phyloP scores from a whole-genome alignment of 2,113 vertebrate genomes.

The Strix uralensis region DNA sequence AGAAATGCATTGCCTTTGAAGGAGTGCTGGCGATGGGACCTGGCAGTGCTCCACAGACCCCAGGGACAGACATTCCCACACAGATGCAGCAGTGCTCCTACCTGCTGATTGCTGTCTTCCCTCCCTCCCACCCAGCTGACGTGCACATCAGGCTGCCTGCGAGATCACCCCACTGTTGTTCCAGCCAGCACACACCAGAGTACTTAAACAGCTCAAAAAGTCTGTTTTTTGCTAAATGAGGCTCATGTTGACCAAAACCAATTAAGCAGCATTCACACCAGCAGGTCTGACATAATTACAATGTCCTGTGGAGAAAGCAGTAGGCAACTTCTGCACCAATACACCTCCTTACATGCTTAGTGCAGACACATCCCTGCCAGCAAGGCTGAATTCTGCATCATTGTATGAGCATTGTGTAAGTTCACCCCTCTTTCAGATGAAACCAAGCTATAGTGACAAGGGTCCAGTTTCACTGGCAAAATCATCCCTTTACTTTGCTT shows the following conservation, averaged over 20 bases:
- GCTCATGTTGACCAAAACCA: background rate
- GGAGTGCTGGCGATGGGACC: background rate
- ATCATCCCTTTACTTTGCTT: background rate
- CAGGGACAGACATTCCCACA: background rate
- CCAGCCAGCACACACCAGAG: background rate
- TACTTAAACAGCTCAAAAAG: background rate
- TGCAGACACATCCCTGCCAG: background rate
- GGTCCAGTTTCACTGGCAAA: background rate
- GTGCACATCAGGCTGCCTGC: background rate
- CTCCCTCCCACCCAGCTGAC: background rate
- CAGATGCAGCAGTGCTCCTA: background rate
- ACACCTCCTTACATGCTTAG: background rate
- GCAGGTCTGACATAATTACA: background rate
- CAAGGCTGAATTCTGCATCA: background rate
- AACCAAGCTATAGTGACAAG: background rate
- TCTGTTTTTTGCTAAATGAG: background rate
- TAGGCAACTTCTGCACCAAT: background rate
- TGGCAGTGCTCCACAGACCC: background rate
- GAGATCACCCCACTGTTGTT: fast-evolving
- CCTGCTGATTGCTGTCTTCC: background rate
- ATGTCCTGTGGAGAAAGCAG: background rate
- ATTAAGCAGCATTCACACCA: background rate
- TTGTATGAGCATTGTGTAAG: background rate
- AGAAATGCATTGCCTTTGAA: background rate
- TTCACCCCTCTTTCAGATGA: background rate